Percentiles rank a stretch among this genome's conserved stretches.
These are phyloP conservation scores for Etia nguti DNA, from an alignment of 2,113 vertebrate species.

Conservation along the genomic window DNA sequence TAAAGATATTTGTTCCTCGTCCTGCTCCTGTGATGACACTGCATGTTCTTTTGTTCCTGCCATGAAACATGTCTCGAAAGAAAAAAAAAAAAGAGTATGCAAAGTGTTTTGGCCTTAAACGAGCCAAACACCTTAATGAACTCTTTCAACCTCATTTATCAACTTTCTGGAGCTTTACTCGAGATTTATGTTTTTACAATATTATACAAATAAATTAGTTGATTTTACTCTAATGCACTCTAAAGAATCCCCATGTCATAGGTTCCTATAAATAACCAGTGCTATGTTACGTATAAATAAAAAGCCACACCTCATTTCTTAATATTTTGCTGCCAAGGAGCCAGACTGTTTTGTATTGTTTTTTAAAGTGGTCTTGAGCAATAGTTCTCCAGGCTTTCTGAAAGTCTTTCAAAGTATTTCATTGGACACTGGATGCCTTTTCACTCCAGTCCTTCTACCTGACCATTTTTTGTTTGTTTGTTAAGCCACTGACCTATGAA, in stretches of 20 bases:
- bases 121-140: neutral
- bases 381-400: neutral
- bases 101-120: neutral
- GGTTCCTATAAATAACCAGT: neutral
- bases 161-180: neutral
- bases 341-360: neutral
- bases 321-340: neutral
- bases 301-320: neutral
- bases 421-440: neutral
- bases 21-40: conserved; percentile 34
- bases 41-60: conserved; percentile 17
- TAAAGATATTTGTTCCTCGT: neutral
- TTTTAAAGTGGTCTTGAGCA: neutral
- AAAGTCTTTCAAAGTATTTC: neutral
- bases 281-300: neutral
- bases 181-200: neutral
- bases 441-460: neutral
- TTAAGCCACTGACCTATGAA: neutral
- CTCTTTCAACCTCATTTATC: neutral
- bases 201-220: neutral
- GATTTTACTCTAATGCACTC: neutral
- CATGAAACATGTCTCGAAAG: conserved; percentile 15
- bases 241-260: neutral
- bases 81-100: neutral
- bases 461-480: neutral